phyloP scores from a whole-genome alignment of 2,797 vertebrate species.

The Crocidura indochinensis region DNA sequence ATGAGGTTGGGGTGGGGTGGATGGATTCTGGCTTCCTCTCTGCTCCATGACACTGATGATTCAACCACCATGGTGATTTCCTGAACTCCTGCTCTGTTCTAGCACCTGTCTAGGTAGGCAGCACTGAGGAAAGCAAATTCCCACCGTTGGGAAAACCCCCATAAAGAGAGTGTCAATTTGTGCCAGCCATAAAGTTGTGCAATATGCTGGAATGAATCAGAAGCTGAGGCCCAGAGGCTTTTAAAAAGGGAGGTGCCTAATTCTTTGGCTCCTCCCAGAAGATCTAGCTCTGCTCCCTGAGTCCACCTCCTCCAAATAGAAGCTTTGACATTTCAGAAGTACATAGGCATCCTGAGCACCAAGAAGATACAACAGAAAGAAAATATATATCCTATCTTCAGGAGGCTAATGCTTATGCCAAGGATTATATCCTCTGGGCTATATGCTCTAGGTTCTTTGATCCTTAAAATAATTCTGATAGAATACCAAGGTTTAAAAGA shows the following conservation, averaged over 20 bases:
- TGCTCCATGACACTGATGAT: neutral
- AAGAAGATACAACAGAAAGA: neutral
- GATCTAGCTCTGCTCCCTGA: neutral
- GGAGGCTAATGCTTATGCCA: neutral
- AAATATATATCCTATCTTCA: neutral
- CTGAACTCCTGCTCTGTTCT: slow-evolving; percentile 2
- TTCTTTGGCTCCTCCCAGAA: neutral
- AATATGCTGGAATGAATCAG: slow-evolving; percentile 50
- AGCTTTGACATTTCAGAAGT: neutral
- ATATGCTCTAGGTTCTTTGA: neutral
- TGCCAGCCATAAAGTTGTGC: slow-evolving; percentile 31
- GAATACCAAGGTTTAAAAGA: neutral
- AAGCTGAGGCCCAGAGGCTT: neutral
- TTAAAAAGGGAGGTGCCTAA: neutral
- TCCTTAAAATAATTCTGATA: neutral
- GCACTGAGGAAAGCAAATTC: neutral
- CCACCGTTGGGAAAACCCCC: slow-evolving; percentile 50
- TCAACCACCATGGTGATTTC: slow-evolving; percentile 25
- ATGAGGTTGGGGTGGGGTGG: neutral
- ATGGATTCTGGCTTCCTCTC: neutral
- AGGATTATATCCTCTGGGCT: neutral
- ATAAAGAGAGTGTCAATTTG: slow-evolving; percentile 8
- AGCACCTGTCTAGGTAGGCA: slow-evolving; percentile 52
- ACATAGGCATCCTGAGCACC: neutral
- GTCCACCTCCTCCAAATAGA: neutral